Evolutionary conservation across 2,797 vertebrate species (phyloP), one percentile per base, ranked within the genome.

Genomic region (Xiphophorus birchmanni): DNA sequence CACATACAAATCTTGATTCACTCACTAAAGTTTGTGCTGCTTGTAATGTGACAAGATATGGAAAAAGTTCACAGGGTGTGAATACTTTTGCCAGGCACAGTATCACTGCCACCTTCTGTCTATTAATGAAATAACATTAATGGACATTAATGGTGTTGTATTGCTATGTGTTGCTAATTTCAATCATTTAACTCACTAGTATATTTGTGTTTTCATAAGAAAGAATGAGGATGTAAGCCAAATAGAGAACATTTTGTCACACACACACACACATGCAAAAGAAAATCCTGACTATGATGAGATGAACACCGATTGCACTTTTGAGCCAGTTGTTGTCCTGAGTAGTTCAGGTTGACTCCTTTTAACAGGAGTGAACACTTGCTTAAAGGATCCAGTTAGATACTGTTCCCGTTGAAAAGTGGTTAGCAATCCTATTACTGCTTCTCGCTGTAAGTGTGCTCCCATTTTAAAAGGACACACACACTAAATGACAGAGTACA

Each of bases 401-500:
- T 76, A 80, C 72, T 81, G 76, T 81, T 80, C 74, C 63, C 48
- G 60, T 77, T 86, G 52, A 35, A 88, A 60, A 85, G 80, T 80
- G 58, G 74, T 89, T 80, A 87, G 87, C 42, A 52, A 84, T 83
- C 79, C 76, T 67, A 75, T 87, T 86, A 88, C 84, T 75, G 76
- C 83, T 74, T 42, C 81, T 74, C 82, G 88, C 78, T 69, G 81
- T 73, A 35, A 74, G 73, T 65, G 73, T 40, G 83, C 44, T 83
- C 85, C 56, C 56, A 40, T 87, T 86, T 83, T 71, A 80, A 82
- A 67, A 73, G 63, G 86, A 89, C 80, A 73, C 74, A 73, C 74
- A 67, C 54, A 15, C 52, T 83, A 88, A 92, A 83, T 81, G 87
- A 88, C 88, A 81, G 88, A 76, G 63, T 84, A 89, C 87, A 94